Percentiles rank a stretch among this genome's conserved stretches.
Conservation (phyloP, 2,113 vertebrate genomes). For the Donacobius atricapilla region DNA sequence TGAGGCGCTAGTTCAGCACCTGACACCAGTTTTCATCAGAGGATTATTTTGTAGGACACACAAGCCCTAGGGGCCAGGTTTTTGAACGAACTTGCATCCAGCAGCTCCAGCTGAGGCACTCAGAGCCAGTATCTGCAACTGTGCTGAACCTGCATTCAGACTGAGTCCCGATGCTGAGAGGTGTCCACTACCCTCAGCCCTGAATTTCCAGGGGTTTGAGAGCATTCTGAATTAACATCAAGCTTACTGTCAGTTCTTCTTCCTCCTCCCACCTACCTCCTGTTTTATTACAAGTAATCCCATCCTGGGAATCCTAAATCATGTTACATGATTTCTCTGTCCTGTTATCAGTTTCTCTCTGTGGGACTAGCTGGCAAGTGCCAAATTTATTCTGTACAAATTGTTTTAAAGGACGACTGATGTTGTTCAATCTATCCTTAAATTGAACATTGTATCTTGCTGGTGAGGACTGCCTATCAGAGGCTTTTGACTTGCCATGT, state of each 20-base stretch:
- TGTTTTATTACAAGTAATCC: slow-evolving; percentile 64
- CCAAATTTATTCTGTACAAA: slow-evolving; percentile 72
- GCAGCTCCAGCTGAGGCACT: not conserved
- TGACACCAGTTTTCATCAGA: not conserved
- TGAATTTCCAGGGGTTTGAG: not conserved
- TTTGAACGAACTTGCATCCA: not conserved
- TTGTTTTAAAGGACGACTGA: slow-evolving; percentile 73
- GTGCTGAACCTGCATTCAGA: not conserved
- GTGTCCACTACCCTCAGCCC: not conserved
- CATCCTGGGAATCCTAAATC: slow-evolving; percentile 44
- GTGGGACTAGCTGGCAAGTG: slow-evolving; percentile 52
- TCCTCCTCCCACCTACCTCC: not conserved
- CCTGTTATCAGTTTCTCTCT: slow-evolving; percentile 43
- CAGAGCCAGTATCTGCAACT: rapidly evolving
- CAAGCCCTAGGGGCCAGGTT: not conserved
- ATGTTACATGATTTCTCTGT: slow-evolving; percentile 33
- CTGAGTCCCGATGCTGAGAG: not conserved
- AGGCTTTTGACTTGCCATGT: slow-evolving; percentile 48
- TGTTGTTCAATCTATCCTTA: slow-evolving; percentile 72
- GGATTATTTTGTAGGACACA: not conserved
- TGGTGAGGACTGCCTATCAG: slow-evolving; percentile 34
- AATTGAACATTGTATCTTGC: slow-evolving; percentile 63
- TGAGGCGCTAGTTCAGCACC: not conserved
- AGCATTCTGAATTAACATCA: not conserved
- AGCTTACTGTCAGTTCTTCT: slow-evolving; percentile 1